Percentiles rank a stretch among this genome's conserved stretches.
Conservation (phyloP, 2,797 vertebrate species). For the Neosilurus hyrtlii region DNA sequence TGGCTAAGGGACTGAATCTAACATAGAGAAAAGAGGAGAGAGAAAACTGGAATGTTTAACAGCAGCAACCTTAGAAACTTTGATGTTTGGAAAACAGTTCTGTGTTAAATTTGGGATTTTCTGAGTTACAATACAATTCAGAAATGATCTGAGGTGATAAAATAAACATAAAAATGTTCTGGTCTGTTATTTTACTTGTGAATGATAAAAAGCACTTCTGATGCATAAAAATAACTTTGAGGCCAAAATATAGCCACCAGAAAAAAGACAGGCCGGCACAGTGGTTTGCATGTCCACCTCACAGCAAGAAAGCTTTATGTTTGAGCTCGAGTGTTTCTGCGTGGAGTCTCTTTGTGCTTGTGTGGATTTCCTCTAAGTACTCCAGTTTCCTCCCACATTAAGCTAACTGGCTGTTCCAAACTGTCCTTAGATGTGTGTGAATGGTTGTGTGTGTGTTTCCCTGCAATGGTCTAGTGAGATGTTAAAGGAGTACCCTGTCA, state of each 20-base stretch:
- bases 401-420: too few relatives aligned
- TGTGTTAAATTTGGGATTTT: neutral
- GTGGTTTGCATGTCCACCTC: too few relatives aligned
- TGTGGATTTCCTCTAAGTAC: too few relatives aligned
- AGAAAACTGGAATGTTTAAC: neutral
- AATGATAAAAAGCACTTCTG: neutral
- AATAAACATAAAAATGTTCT: neutral
- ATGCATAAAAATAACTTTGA: neutral
- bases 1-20: slow-evolving; percentile 61
- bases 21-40: slow-evolving; percentile 33
- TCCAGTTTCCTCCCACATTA: too few relatives aligned
- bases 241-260: neutral
- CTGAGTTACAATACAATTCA: neutral
- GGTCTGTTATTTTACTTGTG: neutral
- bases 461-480: too few relatives aligned
- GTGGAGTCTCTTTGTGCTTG: too few relatives aligned
- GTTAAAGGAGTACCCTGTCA: too few relatives aligned
- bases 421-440: too few relatives aligned
- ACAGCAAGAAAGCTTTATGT: too few relatives aligned
- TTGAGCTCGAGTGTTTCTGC: too few relatives aligned
- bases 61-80: neutral
- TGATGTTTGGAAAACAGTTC: neutral
- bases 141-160: neutral
- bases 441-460: too few relatives aligned
- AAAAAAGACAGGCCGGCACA: neutral